Conservation (phyloP, 2,888 invertebrate genomes). For the Chloroclysta siterata region DNA sequence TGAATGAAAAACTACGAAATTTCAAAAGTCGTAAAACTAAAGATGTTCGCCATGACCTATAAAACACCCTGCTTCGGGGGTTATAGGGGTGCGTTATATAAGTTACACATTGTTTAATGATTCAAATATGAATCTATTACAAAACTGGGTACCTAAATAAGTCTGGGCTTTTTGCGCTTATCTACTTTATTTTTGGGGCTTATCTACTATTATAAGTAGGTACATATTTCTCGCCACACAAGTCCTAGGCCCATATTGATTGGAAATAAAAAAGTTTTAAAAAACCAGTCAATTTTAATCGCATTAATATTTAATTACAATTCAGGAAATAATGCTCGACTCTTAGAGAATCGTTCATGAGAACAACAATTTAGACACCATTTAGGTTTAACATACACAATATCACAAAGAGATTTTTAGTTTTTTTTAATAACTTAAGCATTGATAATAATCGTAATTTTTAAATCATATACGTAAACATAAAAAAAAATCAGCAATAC, state of each 20-base stretch:
- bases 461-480: neutral
- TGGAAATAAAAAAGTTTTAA: slow-evolving; percentile 24
- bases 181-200: too few species aligned
- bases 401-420: slow-evolving; percentile 28
- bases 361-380: slow-evolving; percentile 16
- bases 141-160: too few species aligned
- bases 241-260: too few species aligned
- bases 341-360: slow-evolving; percentile 33
- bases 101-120: too few species aligned
- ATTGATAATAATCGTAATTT: neutral
- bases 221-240: neutral
- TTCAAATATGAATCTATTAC: too few species aligned
- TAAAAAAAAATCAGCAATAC: neutral
- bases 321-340: slow-evolving; percentile 27
- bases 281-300: slow-evolving; percentile 58
- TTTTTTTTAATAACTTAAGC: slow-evolving; percentile 1
- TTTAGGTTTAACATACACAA: slow-evolving; percentile 11
- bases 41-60: too few species aligned
- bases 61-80: too few species aligned
- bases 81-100: too few species aligned
- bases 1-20: too few species aligned
- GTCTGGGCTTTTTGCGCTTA: too few species aligned
- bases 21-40: too few species aligned
- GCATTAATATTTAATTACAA: slow-evolving; percentile 38
- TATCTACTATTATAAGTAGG: too few species aligned